phyloP scores from a whole-genome alignment of 1,140 invertebrate genomes.

The Trachymyrmex septentrionalis region DNA sequence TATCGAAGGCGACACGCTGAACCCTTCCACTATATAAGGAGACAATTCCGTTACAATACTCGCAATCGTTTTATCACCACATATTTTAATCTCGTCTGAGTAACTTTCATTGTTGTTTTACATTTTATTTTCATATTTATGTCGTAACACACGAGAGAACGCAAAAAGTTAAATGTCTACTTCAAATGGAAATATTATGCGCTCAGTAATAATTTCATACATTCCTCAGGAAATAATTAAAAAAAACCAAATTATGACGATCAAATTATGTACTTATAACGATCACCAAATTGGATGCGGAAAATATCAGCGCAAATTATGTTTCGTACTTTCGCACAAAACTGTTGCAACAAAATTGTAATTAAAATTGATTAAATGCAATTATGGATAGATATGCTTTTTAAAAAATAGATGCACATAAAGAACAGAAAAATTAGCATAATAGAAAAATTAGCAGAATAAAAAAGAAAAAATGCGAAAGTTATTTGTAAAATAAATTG shows the following conservation, averaged over 20 bases:
- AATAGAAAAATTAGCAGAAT: neutral
- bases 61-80: neutral
- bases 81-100: conserved; percentile 28
- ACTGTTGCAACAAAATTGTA: neutral
- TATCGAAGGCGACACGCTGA: neutral
- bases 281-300: too few relatives aligned
- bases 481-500: too few relatives aligned
- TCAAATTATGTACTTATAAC: too few relatives aligned
- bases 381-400: neutral
- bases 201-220: neutral
- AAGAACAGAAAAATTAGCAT: too few relatives aligned
- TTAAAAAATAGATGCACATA: neutral
- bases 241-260: too few relatives aligned
- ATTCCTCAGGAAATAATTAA: neutral
- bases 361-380: neutral
- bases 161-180: conserved; percentile 11
- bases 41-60: neutral
- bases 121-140: neutral
- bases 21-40: neutral
- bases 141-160: neutral
- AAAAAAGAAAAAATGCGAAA: too few relatives aligned
- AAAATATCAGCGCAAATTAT: conserved; percentile 14
- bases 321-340: neutral
- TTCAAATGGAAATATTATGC: conserved; percentile 11
- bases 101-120: conserved; percentile 20